A percentile compares a stretch with the other conserved stretches of the same genome.
These are phyloP conservation scores for Hyperoplus immaculatus DNA, from an alignment of 2,797 vertebrate species.

Conservation along the genomic window DNA sequence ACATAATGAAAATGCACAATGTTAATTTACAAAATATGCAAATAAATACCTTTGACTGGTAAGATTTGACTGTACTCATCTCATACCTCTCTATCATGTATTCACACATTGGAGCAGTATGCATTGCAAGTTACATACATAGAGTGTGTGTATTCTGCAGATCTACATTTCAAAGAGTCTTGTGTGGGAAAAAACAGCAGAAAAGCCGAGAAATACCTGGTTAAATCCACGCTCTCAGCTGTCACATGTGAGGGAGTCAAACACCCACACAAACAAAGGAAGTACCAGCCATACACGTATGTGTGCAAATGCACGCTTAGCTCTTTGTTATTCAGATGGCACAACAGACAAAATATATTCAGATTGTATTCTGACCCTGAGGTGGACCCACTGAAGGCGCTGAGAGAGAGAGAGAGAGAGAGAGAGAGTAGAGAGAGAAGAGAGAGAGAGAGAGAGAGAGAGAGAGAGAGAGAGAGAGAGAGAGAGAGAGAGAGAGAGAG, in stretches of 20 bases:
- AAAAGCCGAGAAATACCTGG: constrained; percentile 49
- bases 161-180: constrained; percentile 65
- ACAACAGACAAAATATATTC: constrained; percentile 80
- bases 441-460: constrained; percentile 30
- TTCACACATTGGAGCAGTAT: not conserved
- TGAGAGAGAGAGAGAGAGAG: constrained; percentile 35
- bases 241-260: constrained; percentile 55
- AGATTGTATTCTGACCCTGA: constrained; percentile 82
- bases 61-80: not conserved
- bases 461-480: constrained; percentile 21
- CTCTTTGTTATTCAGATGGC: constrained; percentile 82
- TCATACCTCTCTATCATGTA: not conserved
- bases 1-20: not conserved
- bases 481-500: constrained; percentile 24
- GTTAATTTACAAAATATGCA: not conserved
- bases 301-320: constrained; percentile 53
- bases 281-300: constrained; percentile 36
- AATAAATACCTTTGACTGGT: not conserved
- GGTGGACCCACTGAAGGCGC: constrained; percentile 70
- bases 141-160: constrained; percentile 10
- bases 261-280: constrained; percentile 35
- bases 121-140: constrained; percentile 1
- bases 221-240: constrained; percentile 48
- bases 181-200: constrained; percentile 19
- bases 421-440: no score